These are phyloP conservation scores for Cecropterus lyciades DNA, from an alignment of 1,140 invertebrate species.

Conservation along the genomic window DNA sequence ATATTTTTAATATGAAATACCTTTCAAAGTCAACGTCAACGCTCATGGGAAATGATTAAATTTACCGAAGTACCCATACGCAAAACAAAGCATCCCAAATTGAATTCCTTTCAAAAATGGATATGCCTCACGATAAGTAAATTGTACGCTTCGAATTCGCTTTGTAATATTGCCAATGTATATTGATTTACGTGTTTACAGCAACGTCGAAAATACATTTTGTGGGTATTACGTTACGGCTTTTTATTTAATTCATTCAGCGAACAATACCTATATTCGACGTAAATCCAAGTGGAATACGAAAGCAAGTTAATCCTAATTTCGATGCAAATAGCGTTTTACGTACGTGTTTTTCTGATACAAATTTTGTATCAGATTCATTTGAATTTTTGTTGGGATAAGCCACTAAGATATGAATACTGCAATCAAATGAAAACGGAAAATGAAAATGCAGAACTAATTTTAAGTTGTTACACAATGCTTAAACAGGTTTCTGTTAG, in stretches of 20 bases:
- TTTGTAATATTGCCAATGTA: constrained; percentile 4
- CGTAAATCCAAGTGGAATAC: constrained; percentile 10
- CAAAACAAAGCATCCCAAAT: constrained; percentile 11
- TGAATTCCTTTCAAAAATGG: constrained; percentile 6
- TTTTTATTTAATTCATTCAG: background rate
- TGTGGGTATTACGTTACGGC: constrained; percentile 3
- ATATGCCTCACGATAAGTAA: constrained; percentile 4
- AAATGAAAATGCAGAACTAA: too few species aligned
- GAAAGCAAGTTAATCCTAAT: constrained; percentile 17
- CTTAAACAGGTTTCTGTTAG: too few species aligned
- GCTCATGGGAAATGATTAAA: background rate
- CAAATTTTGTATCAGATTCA: too few species aligned
- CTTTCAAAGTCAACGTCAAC: background rate
- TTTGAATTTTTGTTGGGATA: background rate
- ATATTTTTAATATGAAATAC: too few species aligned
- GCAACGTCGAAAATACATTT: constrained; percentile 4
- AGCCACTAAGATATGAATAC: background rate
- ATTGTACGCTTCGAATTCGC: constrained; percentile 6
- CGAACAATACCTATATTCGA: constrained; percentile 2
- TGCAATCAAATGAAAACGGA: too few species aligned
- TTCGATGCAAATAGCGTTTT: constrained; percentile 20
- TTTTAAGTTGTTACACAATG: too few species aligned
- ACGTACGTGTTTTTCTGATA: constrained; percentile 6
- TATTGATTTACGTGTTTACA: constrained; percentile 10
- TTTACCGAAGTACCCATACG: background rate